These are phyloP conservation scores for Macrosoma leucophasiata DNA, from an alignment of 2,888 invertebrate species.

Conservation along the genomic window DNA sequence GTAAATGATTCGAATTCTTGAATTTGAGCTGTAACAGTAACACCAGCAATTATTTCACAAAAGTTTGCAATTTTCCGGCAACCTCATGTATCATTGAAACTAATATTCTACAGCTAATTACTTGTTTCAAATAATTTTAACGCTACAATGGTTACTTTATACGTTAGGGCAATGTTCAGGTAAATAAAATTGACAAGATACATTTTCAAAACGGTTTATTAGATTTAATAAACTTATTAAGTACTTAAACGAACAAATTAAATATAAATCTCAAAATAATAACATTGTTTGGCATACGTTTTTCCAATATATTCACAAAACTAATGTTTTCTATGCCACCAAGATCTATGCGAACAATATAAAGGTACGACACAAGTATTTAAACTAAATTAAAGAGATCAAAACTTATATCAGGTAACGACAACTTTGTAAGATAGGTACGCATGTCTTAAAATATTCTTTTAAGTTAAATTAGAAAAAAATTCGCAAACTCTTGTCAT, in stretches of 20 bases:
- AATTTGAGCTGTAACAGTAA: too few relatives aligned
- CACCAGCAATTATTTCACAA: too few relatives aligned
- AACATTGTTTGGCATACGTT: conserved; percentile 61
- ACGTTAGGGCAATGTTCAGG: too few relatives aligned
- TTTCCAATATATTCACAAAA: conserved; percentile 37
- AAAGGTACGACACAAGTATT: conserved; percentile 29
- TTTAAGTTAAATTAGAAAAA: conserved; percentile 29
- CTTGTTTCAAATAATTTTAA: too few relatives aligned
- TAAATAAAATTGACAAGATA: conserved; percentile 6
- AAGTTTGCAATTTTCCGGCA: too few relatives aligned
- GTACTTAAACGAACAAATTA: conserved; percentile 33
- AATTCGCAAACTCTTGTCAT: conserved; percentile 27
- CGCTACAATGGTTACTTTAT: too few relatives aligned
- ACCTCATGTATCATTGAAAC: too few relatives aligned
- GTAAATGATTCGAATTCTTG: too few relatives aligned
- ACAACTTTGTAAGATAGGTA: conserved; percentile 32
- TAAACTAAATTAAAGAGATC: conserved; percentile 69
- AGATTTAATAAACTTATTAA: conserved; percentile 32
- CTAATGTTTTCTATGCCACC: conserved; percentile 35
- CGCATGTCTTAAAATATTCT: conserved; percentile 16
- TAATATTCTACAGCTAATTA: too few relatives aligned
- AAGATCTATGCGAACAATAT: conserved; percentile 43
- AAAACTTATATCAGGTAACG: conserved; percentile 70
- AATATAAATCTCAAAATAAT: conserved; percentile 61
- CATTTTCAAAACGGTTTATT: conserved; percentile 31